Percentiles rank a stretch among this genome's conserved stretches.
phyloP scores from a whole-genome alignment of 2,888 invertebrate species.

The Escarpia spicata region DNA sequence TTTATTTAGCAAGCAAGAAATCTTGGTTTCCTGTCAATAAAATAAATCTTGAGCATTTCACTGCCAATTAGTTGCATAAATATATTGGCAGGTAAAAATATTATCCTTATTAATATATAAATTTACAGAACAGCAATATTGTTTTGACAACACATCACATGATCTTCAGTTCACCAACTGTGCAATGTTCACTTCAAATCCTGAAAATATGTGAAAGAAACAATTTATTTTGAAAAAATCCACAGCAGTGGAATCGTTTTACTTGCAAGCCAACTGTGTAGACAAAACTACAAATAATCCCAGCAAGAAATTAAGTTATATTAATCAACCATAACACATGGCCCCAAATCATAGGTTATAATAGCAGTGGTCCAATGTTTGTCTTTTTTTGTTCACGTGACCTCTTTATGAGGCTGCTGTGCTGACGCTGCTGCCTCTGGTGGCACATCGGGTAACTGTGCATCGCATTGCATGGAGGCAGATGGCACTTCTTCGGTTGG shows the following conservation, averaged over 20 bases:
- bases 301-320: not conserved
- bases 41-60: not conserved
- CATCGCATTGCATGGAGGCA: not conserved
- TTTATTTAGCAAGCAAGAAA: not conserved
- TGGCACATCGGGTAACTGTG: not conserved
- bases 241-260: too few species aligned
- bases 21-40: not conserved
- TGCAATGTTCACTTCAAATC: too few species aligned
- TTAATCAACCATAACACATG: not conserved
- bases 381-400: not conserved
- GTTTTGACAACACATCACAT: not conserved
- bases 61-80: not conserved
- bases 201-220: too few species aligned
- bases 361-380: not conserved
- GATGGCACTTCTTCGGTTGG: constrained; percentile 24
- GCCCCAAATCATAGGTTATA: not conserved
- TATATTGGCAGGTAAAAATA: not conserved
- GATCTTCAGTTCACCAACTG: not conserved
- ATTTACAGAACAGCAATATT: not conserved
- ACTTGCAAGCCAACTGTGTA: too few species aligned
- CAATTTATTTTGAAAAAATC: too few species aligned
- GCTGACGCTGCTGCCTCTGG: not conserved
- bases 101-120: not conserved
- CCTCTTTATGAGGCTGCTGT: not conserved
- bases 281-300: not conserved